Evolutionary conservation across 2,888 invertebrate genomes (phyloP), one percentile per base, ranked within the genome.

Genomic region (Caenorhabditis drosophilae): DNA sequence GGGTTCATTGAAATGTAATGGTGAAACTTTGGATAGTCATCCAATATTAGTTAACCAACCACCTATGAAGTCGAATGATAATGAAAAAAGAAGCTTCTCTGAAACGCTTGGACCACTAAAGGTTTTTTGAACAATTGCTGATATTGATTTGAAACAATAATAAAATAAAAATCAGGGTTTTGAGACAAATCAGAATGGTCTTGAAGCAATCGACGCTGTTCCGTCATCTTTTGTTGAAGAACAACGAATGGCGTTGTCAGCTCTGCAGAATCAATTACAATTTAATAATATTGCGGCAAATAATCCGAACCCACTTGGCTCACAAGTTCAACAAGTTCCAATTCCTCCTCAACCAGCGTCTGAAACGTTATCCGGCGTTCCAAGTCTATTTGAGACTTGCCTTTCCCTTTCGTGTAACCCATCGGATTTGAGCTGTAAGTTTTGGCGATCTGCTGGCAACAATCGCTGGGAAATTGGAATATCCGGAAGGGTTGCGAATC

Each of bases 391-490:
- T 16, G 73, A 71, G 45, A 69, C 59, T 12, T 73, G 73, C 49
- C 50, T 73, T 7, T 68, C 73, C n/a, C 52, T 75, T 25, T 69
- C 70, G 27, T 75, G 75, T 46, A 75, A 75, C 52, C 75, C 75
- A 34, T 73, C 75, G 22, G 75, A 77, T 42, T 57, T 76, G 48
- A 73, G 67, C 53, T 77, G 77, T 62, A 76, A 76, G 53, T 76
- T 76, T 55, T 77, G 77, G 77, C 18, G 73, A 46, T 73, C 73
- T 41, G 64, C 71, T 26, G 75, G 77, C 20, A 70, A 70, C 44
- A 76, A 76, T 51, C 63, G 71, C 18, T 77, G 77, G 77, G 77
- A 76, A 56, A 73, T 77, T 47, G 77, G 73, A 18, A 57, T 66
- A 16, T 53, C 73, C 22, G 73, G 73, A 41, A 60, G 77, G 23